A percentile compares a stretch with the other conserved stretches of the same genome.
Evolutionary conservation across 2,113 vertebrate species (phyloP).

Genomic region (Ophiodon elongatus): DNA sequence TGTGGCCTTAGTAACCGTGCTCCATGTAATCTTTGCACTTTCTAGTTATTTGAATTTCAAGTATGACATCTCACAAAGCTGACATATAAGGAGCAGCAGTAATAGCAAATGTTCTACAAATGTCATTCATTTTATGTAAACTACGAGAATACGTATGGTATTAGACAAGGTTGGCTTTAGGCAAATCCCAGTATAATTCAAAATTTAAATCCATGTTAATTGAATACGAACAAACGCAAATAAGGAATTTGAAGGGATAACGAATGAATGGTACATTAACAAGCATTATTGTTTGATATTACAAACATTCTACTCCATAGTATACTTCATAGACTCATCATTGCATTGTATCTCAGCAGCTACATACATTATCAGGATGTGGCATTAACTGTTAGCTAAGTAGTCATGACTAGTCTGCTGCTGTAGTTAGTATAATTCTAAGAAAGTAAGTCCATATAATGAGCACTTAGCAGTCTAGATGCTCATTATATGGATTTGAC

Average conservation of each 20-base stretch:
- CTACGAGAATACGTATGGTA: background rate
- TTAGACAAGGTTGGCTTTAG: background rate
- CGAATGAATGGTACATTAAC: background rate
- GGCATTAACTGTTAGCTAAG: background rate
- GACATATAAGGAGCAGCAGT: background rate
- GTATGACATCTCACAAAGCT: background rate
- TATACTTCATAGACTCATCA: background rate
- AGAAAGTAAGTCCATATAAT: background rate
- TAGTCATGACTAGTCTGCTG: background rate
- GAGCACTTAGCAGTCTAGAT: background rate
- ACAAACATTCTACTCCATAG: background rate
- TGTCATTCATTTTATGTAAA: background rate
- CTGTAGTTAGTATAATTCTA: background rate
- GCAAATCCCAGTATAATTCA: background rate
- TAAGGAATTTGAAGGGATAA: background rate
- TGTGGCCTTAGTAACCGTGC: slow-evolving; percentile 6
- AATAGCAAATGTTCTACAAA: background rate
- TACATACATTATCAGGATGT: slow-evolving; percentile 5
- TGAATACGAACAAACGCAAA: background rate
- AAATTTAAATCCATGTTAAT: background rate
- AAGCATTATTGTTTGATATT: background rate
- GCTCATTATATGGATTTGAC: background rate
- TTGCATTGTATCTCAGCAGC: background rate
- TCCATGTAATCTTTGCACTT: background rate
- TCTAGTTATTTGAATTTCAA: slow-evolving; percentile 42